Base-by-base conservation (phyloP, 2,888 invertebrate genomes). In the Gnatocerus cornutus region DNA sequence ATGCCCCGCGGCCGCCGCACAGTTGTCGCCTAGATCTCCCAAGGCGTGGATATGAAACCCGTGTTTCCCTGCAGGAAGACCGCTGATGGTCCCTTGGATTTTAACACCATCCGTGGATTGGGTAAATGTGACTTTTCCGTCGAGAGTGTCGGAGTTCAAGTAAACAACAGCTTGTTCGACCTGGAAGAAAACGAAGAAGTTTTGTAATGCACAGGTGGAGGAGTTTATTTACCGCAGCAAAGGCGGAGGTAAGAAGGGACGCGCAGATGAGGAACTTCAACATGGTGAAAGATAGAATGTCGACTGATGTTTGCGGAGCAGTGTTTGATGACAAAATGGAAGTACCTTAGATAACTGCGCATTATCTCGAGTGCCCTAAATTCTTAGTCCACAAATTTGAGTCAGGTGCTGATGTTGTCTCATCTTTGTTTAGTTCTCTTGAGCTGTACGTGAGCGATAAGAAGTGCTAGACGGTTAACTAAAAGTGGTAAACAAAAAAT, bases 1-100 rank as follows among this genome's bases (percentile, higher is more conserved):
- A 50, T 71, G 71, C 8, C 66, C 66, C 0, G n/a, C 62, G 10
- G 69, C 66, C 27, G 70, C 67, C 13, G 30, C n/a, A 41, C 76
- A 76, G n/a, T 71, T 72, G 37, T 72, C 56, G 41, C 66, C 72
- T 2, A 79, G 30, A 66, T 78, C 76, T 7, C 78, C 77, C n/a
- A 68, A 67, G 14, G 69, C 71, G 56, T 79, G 79, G 27, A 79
- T 66, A 53, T 79, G 79, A 70, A 79, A 79, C 10, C 79, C 79
- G 59, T 79, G 79, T 12, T 73, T 69, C 56, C 79, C 79, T 45
- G 45, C 14, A 1, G 70, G 55, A 14, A 79, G 46, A 43, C 77
- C 77, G 27, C 50, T 68, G 14, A 79, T 69, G 9, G 45, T 67
- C 7, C 78, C 79, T 5, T 65, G 56, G 14, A 79, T 65, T 12